A percentile compares a stretch with the other conserved stretches of the same genome.
Evolutionary conservation across 2,797 vertebrate genomes (phyloP).

Genomic region (Sphenopsis melanotis): DNA sequence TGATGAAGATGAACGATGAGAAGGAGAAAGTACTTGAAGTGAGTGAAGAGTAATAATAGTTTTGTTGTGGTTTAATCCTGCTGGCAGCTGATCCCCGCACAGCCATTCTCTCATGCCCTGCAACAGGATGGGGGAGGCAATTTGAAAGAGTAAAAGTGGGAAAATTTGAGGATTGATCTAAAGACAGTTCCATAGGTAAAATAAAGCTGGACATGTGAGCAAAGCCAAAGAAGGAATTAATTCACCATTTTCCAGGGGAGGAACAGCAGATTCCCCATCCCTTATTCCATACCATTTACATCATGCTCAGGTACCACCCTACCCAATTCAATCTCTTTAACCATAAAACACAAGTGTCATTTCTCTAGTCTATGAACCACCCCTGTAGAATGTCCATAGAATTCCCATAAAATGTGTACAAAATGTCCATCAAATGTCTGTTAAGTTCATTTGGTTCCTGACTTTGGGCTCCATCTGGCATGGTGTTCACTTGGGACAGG

Average conservation of each 20-base stretch:
- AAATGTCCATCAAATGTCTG: neutral
- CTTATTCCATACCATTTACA: neutral
- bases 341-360: neutral
- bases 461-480: neutral
- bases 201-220: neutral
- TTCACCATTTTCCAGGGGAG: neutral
- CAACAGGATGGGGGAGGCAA: neutral
- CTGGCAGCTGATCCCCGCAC: neutral
- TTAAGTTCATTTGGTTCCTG: neutral
- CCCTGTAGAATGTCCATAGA: neutral
- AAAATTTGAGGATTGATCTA: neutral
- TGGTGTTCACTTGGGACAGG: neutral
- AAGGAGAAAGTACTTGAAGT: neutral
- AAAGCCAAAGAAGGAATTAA: neutral
- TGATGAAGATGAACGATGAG: neutral
- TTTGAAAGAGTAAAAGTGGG: neutral
- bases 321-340: neutral
- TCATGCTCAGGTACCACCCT: neutral
- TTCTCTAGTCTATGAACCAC: neutral
- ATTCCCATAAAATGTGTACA: neutral
- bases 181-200: neutral
- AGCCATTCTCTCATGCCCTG: neutral
- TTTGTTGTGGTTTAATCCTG: neutral
- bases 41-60: neutral
- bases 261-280: neutral